phyloP scores from a whole-genome alignment of 2,797 vertebrate genomes.

The Clarias laeviceps region DNA sequence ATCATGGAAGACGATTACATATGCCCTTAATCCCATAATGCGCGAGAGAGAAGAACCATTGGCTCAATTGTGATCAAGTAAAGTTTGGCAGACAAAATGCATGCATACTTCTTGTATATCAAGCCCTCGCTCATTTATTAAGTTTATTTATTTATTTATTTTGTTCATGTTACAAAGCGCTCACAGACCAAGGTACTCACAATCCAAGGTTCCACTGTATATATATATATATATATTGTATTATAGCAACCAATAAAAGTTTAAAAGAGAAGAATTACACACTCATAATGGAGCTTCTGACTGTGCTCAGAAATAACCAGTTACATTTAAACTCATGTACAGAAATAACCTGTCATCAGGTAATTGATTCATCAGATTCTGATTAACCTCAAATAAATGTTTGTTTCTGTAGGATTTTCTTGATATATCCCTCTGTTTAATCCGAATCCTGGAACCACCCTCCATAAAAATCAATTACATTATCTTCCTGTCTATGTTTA shows the following conservation, averaged over 20 bases:
- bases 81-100: too few relatives aligned
- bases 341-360: neutral
- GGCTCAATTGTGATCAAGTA: too few relatives aligned
- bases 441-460: neutral
- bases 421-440: neutral
- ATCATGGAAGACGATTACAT: too few relatives aligned
- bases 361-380: neutral
- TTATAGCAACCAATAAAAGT: neutral
- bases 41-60: too few relatives aligned
- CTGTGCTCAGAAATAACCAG: neutral
- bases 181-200: too few relatives aligned
- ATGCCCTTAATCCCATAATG: too few relatives aligned
- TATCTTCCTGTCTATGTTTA: neutral
- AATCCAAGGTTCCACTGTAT: too few relatives aligned
- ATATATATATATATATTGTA: too few relatives aligned
- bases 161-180: too few relatives aligned
- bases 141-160: too few relatives aligned
- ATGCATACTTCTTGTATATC: too few relatives aligned
- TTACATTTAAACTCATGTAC: neutral
- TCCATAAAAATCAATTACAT: neutral
- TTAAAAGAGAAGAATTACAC: neutral
- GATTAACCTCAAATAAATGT: neutral
- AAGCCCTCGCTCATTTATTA: too few relatives aligned
- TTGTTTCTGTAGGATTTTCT: neutral
- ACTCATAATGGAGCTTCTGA: neutral